Base-by-base conservation (phyloP, 2,888 invertebrate species). In the Tigriopus californicus region DNA sequence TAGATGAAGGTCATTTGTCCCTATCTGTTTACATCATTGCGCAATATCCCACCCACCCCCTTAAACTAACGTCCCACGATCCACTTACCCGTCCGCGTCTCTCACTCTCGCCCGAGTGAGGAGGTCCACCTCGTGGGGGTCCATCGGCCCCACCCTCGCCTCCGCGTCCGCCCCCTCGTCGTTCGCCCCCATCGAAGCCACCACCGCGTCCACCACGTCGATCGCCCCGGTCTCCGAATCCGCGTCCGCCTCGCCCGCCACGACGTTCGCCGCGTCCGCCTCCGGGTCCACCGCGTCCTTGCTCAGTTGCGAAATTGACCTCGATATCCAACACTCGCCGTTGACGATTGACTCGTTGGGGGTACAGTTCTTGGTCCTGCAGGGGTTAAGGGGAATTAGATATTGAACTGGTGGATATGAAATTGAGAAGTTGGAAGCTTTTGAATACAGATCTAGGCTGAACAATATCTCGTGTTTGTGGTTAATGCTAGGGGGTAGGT, bases 281-380 rank as follows among this genome's bases (percentile, higher is more conserved):
- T 8, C 80, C 80, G 3, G 81, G 80, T 10, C 68, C 64, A n/a
- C 67, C 66, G 63, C 83, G 80, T 66, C 85, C 81, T 66, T 84
- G 77, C 51, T 78, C 79, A 69, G 87, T 87, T 68, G 80, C 82
- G 73, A 88, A 89, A 68, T 85, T 85, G 71, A 88, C 86, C 72
- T 88, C 86, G 66, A 89, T 88, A 66, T 85, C 87, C 40, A 64
- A 62, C 66, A 88, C 78, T 67, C 84, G 85, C 73, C 87, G 87
- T 71, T 86, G 83, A 61, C 87, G 80, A 25, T 87, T 87, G 65
- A 84, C 86, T 66, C 86, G 83, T 74, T 87, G 86, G 63, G 85
- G 85, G 70, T 83, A 85, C 69, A 85, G 83, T 33, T 54, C 62
- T 44, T 56, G 56, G 18, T 56, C 56, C 56, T 56, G 15, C n/a